These are phyloP conservation scores for Ophraella communa DNA, from an alignment of 2,888 invertebrate species.

Conservation along the genomic window DNA sequence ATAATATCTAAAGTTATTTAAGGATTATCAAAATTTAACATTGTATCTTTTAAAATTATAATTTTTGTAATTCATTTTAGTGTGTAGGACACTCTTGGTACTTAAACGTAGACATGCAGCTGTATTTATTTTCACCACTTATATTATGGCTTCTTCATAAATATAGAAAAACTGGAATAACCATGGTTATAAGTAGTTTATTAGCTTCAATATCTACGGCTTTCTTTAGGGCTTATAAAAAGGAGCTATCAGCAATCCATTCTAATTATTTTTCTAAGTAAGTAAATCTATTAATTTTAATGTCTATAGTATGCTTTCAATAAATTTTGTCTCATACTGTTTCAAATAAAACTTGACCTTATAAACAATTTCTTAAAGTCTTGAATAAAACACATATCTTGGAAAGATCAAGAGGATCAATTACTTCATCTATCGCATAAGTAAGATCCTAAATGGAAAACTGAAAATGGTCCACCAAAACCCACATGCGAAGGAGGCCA, in stretches of 20 bases:
- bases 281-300: not conserved
- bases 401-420: too few relatives aligned
- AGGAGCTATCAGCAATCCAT: constrained; percentile 41
- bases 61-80: constrained; percentile 36
- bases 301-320: not conserved
- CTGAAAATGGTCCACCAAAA: too few relatives aligned
- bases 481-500: too few relatives aligned
- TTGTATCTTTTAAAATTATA: not conserved
- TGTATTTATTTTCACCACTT: constrained; percentile 62
- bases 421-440: too few relatives aligned
- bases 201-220: constrained; percentile 36
- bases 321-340: too few relatives aligned
- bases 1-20: too few relatives aligned
- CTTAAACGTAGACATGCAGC: constrained; percentile 65
- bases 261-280: constrained; percentile 39
- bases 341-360: too few relatives aligned
- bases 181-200: constrained; percentile 32
- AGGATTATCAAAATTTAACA: not conserved
- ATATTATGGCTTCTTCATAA: constrained; percentile 62
- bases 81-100: constrained; percentile 68
- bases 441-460: too few relatives aligned
- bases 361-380: too few relatives aligned
- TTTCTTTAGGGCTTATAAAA: constrained; percentile 41
- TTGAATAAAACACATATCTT: too few relatives aligned
- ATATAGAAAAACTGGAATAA: constrained; percentile 48